A percentile compares a stretch with the other conserved stretches of the same genome.
phyloP scores from a whole-genome alignment of 2,888 invertebrate species.

The Hybos culiciformis region DNA sequence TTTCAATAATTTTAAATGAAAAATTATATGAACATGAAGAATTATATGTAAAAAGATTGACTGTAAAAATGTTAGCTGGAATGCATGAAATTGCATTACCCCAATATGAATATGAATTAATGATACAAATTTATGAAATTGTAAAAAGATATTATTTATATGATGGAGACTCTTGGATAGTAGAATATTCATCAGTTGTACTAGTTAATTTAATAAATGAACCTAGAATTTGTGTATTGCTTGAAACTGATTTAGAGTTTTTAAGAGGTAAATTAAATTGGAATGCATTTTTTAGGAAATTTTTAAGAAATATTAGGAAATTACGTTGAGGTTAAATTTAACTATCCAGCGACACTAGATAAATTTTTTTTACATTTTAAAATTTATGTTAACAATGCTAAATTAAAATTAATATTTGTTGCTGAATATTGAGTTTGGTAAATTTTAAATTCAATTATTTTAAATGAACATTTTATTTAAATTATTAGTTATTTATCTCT shows the following conservation, averaged over 20 bases:
- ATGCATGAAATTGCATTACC: slow-evolving; percentile 3
- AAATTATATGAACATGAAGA: slow-evolving; percentile 4
- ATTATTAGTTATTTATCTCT: too few species aligned
- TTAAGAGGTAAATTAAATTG: not conserved
- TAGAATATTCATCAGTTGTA: slow-evolving; percentile 9
- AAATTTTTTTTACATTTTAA: too few species aligned
- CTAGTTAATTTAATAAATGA: slow-evolving; percentile 6
- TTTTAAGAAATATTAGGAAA: not conserved
- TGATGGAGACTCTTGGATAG: slow-evolving; percentile 4
- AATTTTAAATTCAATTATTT: too few species aligned
- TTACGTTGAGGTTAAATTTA: not conserved
- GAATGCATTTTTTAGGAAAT: not conserved
- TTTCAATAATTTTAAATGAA: slow-evolving; percentile 6
- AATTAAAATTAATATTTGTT: too few species aligned
- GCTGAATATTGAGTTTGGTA: too few species aligned
- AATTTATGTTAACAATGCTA: too few species aligned
- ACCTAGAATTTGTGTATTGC: slow-evolving; percentile 5
- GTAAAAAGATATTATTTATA: slow-evolving; percentile 1
- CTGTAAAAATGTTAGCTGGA: slow-evolving; percentile 9
- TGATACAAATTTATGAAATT: slow-evolving; percentile 1
- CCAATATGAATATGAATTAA: not conserved
- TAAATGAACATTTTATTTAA: too few species aligned
- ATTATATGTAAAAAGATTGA: slow-evolving; percentile 8
- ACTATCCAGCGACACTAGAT: too few species aligned
- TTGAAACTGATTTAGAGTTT: slow-evolving; percentile 4